Evolutionary conservation across 2,797 vertebrate species (phyloP).

Genomic region (Sebastes variabilis): DNA sequence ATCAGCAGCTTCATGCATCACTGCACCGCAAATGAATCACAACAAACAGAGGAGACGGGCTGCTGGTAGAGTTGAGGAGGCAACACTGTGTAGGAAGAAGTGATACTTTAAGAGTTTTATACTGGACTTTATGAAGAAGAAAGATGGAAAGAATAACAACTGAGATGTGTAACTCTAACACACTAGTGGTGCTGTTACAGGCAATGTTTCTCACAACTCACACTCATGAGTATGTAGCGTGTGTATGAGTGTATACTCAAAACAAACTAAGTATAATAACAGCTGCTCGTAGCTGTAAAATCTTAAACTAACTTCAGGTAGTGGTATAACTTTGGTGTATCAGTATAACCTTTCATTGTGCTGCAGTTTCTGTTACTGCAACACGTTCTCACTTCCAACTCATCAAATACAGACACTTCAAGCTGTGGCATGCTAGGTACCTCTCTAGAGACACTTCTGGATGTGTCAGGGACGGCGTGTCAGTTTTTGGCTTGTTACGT

Average conservation of each 20-base stretch:
- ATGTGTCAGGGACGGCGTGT: too few relatives aligned
- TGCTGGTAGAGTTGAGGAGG: neutral
- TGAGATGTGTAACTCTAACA: too few relatives aligned
- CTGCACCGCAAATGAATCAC: neutral
- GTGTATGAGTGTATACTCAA: too few relatives aligned
- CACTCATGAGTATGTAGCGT: too few relatives aligned
- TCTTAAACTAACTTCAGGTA: too few relatives aligned
- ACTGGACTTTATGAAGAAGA: neutral
- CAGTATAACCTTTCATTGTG: neutral
- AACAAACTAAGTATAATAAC: too few relatives aligned
- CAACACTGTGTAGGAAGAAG: neutral
- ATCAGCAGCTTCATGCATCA: constrained; percentile 1
- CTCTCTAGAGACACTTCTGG: too few relatives aligned
- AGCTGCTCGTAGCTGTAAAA: too few relatives aligned
- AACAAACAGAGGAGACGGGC: neutral
- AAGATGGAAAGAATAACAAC: neutral
- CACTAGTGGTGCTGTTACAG: neutral
- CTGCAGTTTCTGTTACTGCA: neutral
- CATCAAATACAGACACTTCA: too few relatives aligned
- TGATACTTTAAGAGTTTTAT: neutral
- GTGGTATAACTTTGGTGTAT: neutral
- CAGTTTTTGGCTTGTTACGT: too few relatives aligned
- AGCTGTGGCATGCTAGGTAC: too few relatives aligned
- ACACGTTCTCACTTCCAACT: neutral
- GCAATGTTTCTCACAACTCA: neutral